These are phyloP conservation scores for Dicrostonyx torquatus DNA, from an alignment of 2,797 vertebrate genomes.

Conservation along the genomic window DNA sequence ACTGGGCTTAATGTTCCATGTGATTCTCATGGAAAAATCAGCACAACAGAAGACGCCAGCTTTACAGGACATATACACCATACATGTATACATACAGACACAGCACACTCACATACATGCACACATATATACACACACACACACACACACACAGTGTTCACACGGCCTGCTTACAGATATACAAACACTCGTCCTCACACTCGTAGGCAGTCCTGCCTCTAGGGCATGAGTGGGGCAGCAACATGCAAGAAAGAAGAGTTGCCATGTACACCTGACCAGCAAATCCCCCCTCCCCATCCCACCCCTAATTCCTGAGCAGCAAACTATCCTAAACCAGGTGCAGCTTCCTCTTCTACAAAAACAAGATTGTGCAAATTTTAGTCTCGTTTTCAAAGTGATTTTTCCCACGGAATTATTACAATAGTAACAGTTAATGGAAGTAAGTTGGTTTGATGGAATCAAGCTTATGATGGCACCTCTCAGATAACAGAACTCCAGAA, in stretches of 20 bases:
- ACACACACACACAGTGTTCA: neutral
- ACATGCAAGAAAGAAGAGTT: neutral
- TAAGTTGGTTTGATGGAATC: neutral
- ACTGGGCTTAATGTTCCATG: constrained; percentile 26
- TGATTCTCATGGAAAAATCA: neutral
- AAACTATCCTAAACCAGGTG: neutral
- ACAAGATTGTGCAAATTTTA: neutral
- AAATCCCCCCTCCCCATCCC: neutral
- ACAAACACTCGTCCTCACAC: neutral
- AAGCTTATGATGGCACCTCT: neutral
- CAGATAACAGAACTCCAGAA: neutral
- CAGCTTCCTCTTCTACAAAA: neutral
- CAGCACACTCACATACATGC: neutral
- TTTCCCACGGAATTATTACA: neutral
- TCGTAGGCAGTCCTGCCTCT: neutral
- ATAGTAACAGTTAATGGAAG: neutral
- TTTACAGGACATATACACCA: neutral
- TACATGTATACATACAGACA: neutral
- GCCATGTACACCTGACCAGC: neutral
- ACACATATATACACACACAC: too few relatives aligned
- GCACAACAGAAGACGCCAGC: neutral
- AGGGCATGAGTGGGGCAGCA: fast-evolving
- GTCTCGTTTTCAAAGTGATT: neutral
- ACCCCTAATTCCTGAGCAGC: neutral
- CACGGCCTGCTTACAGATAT: neutral